Percentiles rank a stretch among this genome's conserved stretches.
These are phyloP conservation scores for Chesias legatella DNA, from an alignment of 2,888 invertebrate genomes.

Conservation along the genomic window DNA sequence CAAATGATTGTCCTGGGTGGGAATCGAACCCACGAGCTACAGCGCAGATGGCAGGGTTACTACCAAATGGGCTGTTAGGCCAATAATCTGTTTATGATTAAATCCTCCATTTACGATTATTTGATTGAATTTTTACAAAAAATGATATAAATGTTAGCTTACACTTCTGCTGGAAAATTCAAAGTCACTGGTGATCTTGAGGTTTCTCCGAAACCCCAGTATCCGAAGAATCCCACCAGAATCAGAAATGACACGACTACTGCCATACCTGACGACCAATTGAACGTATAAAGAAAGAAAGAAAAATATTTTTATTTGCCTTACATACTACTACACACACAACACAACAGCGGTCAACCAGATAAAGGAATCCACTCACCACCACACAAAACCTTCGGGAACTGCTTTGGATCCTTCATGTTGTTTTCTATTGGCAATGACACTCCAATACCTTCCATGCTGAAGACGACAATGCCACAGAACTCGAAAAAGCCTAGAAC, in stretches of 20 bases:
- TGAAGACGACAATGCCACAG: slow-evolving; percentile 81
- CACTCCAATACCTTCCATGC: slow-evolving; percentile 77
- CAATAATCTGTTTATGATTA: too few species aligned
- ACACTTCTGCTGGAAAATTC: slow-evolving; percentile 63
- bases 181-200: slow-evolving; percentile 61
- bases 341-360: too few species aligned
- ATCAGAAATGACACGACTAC: slow-evolving; percentile 60
- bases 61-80: too few species aligned
- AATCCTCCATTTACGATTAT: too few species aligned
- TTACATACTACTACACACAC: too few species aligned
- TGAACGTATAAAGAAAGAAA: too few species aligned
- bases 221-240: slow-evolving; percentile 68
- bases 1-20: too few species aligned
- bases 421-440: slow-evolving; percentile 69
- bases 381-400: slow-evolving; percentile 49
- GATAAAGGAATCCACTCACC: too few species aligned
- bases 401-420: slow-evolving; percentile 61
- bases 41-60: not conserved
- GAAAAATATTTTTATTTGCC: too few species aligned
- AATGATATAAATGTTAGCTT: slow-evolving; percentile 32
- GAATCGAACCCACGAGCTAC: too few species aligned
- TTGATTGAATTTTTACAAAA: too few species aligned
- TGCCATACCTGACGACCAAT: slow-evolving; percentile 50
- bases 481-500: slow-evolving; percentile 69
- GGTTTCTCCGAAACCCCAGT: slow-evolving; percentile 66